Conservation (phyloP, 2,888 invertebrate species). For the Pocota personata region DNA sequence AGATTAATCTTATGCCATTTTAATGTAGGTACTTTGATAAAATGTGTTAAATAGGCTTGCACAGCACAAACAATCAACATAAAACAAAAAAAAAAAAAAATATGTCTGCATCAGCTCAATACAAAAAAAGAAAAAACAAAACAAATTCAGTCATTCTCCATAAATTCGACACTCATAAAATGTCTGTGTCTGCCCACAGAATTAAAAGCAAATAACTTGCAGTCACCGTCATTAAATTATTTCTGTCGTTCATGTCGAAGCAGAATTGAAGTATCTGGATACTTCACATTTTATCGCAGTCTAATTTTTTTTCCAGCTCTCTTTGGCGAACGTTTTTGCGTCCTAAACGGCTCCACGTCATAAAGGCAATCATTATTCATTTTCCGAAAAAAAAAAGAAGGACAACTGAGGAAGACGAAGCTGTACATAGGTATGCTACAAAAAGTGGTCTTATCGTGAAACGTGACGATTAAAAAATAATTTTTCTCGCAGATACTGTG, state of each 20-base stretch:
- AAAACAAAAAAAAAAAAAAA: constrained; percentile 46
- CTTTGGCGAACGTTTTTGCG: constrained; percentile 21
- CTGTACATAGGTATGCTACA: background rate
- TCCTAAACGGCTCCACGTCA: constrained; percentile 38
- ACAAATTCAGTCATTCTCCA: background rate
- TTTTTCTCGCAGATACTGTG: constrained; percentile 13
- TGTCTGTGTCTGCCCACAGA: constrained; percentile 23
- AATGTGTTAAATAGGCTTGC: background rate
- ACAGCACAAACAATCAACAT: constrained; percentile 20
- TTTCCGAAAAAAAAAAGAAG: constrained; percentile 2
- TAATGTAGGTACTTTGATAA: background rate
- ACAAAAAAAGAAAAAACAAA: background rate
- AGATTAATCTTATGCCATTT: background rate
- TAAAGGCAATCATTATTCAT: constrained; percentile 67
- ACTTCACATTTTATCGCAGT: constrained; percentile 55
- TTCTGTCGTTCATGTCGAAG: constrained; percentile 48
- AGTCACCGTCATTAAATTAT: constrained; percentile 57
- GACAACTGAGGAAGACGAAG: background rate
- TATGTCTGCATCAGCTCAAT: constrained; percentile 27
- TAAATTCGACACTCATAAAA: constrained; percentile 21
- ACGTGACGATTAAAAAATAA: constrained; percentile 64
- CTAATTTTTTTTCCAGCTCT: constrained; percentile 35
- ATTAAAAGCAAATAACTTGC: constrained; percentile 51
- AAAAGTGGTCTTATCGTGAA: constrained; percentile 56
- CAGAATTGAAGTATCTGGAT: constrained; percentile 32